Conservation (phyloP, 2,888 invertebrate species). For the Seira musarum region DNA sequence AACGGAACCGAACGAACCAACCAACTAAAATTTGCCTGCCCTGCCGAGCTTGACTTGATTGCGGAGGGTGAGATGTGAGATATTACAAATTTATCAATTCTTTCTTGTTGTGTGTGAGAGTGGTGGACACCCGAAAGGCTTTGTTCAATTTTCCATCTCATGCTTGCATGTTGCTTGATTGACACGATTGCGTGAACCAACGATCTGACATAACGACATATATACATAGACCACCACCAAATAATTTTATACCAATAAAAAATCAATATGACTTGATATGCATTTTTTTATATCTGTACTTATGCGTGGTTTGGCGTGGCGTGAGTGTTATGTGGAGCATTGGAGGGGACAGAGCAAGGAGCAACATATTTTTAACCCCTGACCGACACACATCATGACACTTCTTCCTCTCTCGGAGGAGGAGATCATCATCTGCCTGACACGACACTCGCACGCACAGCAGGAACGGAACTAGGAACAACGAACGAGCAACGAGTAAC, state of each 20-base stretch:
- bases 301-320: background rate
- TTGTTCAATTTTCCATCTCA: too few relatives aligned
- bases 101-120: too few relatives aligned
- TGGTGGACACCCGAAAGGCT: too few relatives aligned
- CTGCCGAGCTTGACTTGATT: too few relatives aligned
- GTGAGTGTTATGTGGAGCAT: background rate
- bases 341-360: background rate
- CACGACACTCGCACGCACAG: conserved; percentile 39
- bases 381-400: too few relatives aligned
- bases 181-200: background rate
- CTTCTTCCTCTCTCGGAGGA: too few relatives aligned
- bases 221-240: background rate
- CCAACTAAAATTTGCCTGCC: too few relatives aligned
- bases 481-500: conserved; percentile 29
- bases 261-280: conserved; percentile 17
- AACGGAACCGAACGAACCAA: too few relatives aligned
- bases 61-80: background rate
- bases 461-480: conserved; percentile 52
- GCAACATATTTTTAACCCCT: conserved; percentile 34
- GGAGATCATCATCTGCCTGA: too few relatives aligned
- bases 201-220: background rate
- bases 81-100: background rate
- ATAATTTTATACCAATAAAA: background rate
- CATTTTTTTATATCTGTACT: conserved; percentile 24
- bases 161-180: too few relatives aligned